Base-by-base conservation (phyloP, 1,140 invertebrate species). In the Hydropsyche tenuis region DNA sequence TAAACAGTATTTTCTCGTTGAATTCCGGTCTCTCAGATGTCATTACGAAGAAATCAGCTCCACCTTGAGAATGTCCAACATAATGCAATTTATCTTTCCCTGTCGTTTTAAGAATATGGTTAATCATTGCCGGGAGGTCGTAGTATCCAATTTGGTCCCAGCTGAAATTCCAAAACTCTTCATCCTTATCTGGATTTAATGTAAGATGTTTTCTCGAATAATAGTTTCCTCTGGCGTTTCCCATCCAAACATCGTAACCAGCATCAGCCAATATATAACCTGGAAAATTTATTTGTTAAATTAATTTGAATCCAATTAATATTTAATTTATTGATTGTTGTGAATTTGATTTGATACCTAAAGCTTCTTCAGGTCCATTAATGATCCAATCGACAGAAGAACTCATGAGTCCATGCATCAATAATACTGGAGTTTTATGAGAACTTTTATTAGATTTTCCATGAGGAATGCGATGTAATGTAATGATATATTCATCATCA, bases 211-310 rank as follows among this genome's bases (percentile, higher is more conserved):
- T 85, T 30, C 86, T 85, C 0, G 89, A 91, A 78, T 91, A 92
- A 16, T 85, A 85, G 79, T 90, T 92, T 7, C 91, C 90, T 12
- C 91, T 83, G 22, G 86, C 86, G 75, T 92, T 94, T 1, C 89
- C 89, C 82, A 92, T 81, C 91, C 91, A 92, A 0, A 95, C 92
- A 78, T 95, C 93, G 76, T 89, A 95, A 20, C 92, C 92, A 69
- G 83, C 81, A 81, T 93, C 90, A 1, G 90, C 88, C 4, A 93
- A 81, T 22, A 90, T 81, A 76, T 90, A 92, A 5, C 80, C 91
- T 91, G 75, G 14, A 51, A 37, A 1, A 37, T 9, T n/a, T n/a
- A 9, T 4, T 23, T 11, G 42, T 68, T 45, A 18, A 23, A 45
- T 68, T 11, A 9, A 7, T 9, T 5, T 9, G 30, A 9, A 4